Conservation (phyloP, 2,113 vertebrate species). For the Apus apus region DNA sequence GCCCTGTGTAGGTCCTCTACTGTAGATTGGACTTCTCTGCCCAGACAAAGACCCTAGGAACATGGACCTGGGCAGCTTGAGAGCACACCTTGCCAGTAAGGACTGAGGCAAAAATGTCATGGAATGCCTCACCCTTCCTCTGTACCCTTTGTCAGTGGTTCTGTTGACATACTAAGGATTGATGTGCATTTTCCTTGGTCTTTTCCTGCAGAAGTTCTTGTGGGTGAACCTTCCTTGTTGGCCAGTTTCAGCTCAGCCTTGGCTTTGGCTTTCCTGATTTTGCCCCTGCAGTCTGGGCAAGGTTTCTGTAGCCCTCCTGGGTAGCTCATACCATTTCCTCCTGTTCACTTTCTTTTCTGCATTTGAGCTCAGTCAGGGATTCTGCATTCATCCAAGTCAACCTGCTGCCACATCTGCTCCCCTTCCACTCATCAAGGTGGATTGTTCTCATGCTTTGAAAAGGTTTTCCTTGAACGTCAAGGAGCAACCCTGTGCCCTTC, state of each 20-base stretch:
- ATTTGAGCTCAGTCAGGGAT: not conserved
- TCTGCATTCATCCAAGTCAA: not conserved
- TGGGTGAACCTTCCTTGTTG: not conserved
- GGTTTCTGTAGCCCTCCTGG: not conserved
- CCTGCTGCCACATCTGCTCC: constrained; percentile 13
- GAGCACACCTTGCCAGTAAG: not conserved
- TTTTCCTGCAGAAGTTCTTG: not conserved
- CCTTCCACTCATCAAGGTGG: not conserved
- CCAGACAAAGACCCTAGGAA: not conserved
- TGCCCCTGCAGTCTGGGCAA: not conserved
- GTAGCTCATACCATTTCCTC: not conserved
- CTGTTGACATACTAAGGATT: not conserved
- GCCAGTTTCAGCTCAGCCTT: not conserved
- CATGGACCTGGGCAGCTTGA: not conserved
- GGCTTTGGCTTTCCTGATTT: not conserved
- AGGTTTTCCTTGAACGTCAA: not conserved
- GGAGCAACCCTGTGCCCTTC: not conserved
- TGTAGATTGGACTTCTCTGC: not conserved
- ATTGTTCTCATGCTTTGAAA: not conserved
- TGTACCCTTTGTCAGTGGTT: not conserved
- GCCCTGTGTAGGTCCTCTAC: not conserved
- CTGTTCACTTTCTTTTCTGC: not conserved
- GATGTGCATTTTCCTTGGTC: not conserved
- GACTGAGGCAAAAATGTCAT: not conserved
- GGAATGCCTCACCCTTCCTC: not conserved